These are phyloP conservation scores for Heteractis magnifica DNA, from an alignment of 92 coral and sea anemone species.

Conservation along the genomic window DNA sequence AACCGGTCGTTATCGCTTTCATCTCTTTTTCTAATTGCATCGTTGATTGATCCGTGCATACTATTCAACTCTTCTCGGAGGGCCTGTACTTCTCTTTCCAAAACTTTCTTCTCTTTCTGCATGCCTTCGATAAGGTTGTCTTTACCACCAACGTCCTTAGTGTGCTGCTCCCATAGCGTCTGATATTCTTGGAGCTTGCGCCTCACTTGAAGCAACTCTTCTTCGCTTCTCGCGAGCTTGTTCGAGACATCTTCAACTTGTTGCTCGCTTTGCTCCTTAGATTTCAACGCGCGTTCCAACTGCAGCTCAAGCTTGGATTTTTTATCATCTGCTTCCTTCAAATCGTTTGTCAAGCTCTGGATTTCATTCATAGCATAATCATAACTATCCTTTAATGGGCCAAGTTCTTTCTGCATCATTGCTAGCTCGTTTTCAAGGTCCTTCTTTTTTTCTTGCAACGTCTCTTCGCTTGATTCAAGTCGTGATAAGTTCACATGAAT, in stretches of 20 bases:
- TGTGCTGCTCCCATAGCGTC: constrained; percentile 85
- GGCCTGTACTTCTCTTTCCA: constrained; percentile 79
- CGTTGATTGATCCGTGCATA: constrained; percentile 73
- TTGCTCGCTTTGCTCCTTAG: constrained; percentile 58
- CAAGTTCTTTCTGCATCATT: constrained; percentile 68
- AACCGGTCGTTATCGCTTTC: constrained; percentile 82
- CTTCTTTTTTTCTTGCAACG: constrained; percentile 72
- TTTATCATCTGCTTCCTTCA: constrained; percentile 65
- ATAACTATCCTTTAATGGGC: constrained; percentile 69
- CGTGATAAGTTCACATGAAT: constrained; percentile 67
- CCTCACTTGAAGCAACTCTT: constrained; percentile 63
- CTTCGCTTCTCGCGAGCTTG: constrained; percentile 57
- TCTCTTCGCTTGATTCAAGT: constrained; percentile 73
- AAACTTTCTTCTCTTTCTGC: constrained; percentile 74
- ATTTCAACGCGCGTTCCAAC: constrained; percentile 59
- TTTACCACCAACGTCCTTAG: constrained; percentile 74
- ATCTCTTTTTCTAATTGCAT: constrained; percentile 79
- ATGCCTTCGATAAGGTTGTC: constrained; percentile 77
- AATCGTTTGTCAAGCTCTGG: constrained; percentile 49
- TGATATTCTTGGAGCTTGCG: constrained; percentile 85
- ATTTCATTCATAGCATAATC: constrained; percentile 66
- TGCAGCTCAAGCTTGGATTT: constrained; percentile 56
- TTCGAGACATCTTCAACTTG: constrained; percentile 59
- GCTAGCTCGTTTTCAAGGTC: constrained; percentile 78
- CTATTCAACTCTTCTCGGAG: constrained; percentile 85